Evolutionary conservation across 2,113 vertebrate genomes (phyloP), one percentile per base, ranked within the genome.

Genomic region (Stigmatopora nigra): DNA sequence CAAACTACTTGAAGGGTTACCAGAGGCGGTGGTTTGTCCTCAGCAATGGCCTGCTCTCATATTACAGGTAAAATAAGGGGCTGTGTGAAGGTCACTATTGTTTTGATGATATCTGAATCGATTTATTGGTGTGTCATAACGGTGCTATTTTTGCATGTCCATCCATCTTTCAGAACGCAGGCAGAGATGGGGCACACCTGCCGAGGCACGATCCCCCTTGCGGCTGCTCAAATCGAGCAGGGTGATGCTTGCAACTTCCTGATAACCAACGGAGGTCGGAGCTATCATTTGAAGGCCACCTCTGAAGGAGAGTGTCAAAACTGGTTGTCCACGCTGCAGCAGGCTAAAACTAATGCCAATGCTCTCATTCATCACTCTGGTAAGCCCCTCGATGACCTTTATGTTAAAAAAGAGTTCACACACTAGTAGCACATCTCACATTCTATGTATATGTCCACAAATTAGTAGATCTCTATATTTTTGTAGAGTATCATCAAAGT

Each of bases 181-280:
- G 95, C 93, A 0, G 96, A 98, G 80, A 98, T 98, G 96, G 94
- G 92, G 7, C 95, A 98, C 90, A 98, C 94, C 3, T 98, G 95
- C 72, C 92, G 95, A 0, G 93, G 93, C 53, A 98, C 96, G 67
- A 95, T 98, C 84, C 93, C 93, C 78, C 69, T 98, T 78, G 93
- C 92, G 9, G 93, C 90, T 0, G 90, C 92, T 0, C 93, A 94
- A 77, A 94, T 98, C 0, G 94, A 94, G 53, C 91, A 89, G 0
- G 96, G 95, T 49, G 94, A 98, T 86, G 91, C 93, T 0, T 97
- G 93, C 65, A 92, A 94, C 75, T 90, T 98, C 7, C 88, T 97
- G 73, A 88, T 98, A 19, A 93, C 91, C 66, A 95, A 91, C 0
- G 94, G 92, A 1, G 95, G 93, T 14, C 92, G 93, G 69, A 96